Evolutionary conservation across 2,797 vertebrate species (phyloP).

Genomic region (Cetoscarus ocellatus): DNA sequence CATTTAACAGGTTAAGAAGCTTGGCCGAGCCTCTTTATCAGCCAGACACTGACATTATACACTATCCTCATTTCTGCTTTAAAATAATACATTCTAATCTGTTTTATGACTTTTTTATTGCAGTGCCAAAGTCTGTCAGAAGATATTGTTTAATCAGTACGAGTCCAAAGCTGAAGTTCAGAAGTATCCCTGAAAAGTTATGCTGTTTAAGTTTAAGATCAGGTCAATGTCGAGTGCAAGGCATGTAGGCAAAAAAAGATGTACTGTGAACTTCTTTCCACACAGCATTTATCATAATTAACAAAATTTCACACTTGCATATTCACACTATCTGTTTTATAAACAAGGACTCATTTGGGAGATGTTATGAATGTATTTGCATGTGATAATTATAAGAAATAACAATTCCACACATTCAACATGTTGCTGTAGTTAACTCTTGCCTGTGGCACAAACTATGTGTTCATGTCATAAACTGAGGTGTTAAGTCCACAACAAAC

Average conservation of each 20-base stretch:
- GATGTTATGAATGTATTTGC: not conserved
- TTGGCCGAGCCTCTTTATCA: conserved; percentile 62
- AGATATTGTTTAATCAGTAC: conserved; percentile 50
- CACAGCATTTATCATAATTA: not conserved
- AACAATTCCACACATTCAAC: no score
- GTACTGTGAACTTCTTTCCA: not conserved
- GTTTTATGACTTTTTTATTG: conserved; percentile 41
- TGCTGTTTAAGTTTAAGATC: conserved; percentile 13
- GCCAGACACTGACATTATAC: conserved; percentile 57
- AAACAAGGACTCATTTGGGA: not conserved
- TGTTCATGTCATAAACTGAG: no score
- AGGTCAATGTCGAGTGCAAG: conserved; percentile 1
- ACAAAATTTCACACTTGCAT: not conserved
- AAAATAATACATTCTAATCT: conserved; percentile 63
- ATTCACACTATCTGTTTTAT: not conserved
- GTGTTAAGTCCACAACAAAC: no score
- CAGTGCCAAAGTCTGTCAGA: conserved; percentile 31
- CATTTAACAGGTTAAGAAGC: conserved; percentile 55
- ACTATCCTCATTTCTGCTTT: conserved; percentile 58
- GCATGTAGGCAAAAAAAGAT: not conserved
- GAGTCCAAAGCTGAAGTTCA: conserved; percentile 42
- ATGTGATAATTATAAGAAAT: not conserved
- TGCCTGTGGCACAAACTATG: no score
- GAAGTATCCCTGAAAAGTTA: conserved; percentile 17
- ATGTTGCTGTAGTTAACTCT: no score